Conservation (phyloP, 2,888 invertebrate genomes). For the Lypha dubia region DNA sequence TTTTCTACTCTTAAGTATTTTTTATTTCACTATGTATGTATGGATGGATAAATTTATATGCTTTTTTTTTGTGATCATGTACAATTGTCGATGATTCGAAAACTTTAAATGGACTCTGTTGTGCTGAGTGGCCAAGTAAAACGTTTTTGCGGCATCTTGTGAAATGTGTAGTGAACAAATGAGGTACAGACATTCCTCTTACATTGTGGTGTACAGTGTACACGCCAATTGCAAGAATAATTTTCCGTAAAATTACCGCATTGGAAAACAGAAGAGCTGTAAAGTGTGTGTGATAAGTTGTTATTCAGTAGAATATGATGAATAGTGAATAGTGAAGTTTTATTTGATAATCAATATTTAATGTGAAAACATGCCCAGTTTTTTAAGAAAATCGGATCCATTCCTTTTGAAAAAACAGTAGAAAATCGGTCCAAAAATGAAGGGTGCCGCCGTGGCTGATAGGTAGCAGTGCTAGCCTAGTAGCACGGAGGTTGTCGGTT, state of each 20-base stretch:
- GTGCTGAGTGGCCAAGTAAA: slow-evolving; percentile 6
- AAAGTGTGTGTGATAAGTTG: background rate
- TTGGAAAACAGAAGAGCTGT: background rate
- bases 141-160: slow-evolving; percentile 37
- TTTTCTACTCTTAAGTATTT: background rate
- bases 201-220: background rate
- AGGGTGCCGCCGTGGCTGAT: too few species aligned
- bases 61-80: slow-evolving; percentile 9
- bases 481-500: too few species aligned
- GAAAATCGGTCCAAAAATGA: too few species aligned
- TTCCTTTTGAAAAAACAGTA: too few species aligned
- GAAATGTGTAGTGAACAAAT: slow-evolving; percentile 50
- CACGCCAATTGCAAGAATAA: background rate
- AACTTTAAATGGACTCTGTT: slow-evolving; percentile 38
- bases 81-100: slow-evolving; percentile 48
- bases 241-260: background rate
- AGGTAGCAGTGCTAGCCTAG: too few species aligned
- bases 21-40: slow-evolving; percentile 1
- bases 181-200: slow-evolving; percentile 34
- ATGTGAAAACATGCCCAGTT: too few species aligned
- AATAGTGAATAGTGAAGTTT: too few species aligned
- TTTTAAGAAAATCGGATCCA: too few species aligned
- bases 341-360: too few species aligned
- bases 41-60: too few species aligned
- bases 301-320: too few species aligned